Conservation (phyloP, 1,140 invertebrate genomes). For the Elysia chlorotica region DNA sequence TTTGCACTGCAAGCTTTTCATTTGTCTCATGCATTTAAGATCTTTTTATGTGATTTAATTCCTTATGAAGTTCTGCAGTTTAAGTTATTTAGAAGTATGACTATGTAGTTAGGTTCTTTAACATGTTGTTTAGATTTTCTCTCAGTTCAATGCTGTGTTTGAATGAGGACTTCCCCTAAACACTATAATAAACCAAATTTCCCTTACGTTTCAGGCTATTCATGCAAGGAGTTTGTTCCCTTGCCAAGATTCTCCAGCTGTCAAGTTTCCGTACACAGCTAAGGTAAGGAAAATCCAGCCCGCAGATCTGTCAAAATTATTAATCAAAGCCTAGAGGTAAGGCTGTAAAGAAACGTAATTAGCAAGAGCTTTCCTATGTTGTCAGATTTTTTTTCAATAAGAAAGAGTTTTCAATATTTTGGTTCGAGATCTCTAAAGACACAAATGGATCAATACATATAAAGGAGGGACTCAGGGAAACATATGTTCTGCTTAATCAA, state of each 20-base stretch:
- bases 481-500: too few relatives aligned
- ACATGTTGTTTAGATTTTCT: not conserved
- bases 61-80: not conserved
- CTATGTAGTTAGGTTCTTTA: too few relatives aligned
- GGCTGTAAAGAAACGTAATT: too few relatives aligned
- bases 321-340: too few relatives aligned
- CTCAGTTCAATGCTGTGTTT: not conserved
- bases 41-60: not conserved
- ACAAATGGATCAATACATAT: too few relatives aligned
- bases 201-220: slow-evolving; percentile 73
- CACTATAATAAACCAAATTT: not conserved
- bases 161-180: not conserved
- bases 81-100: not conserved
- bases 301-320: too few relatives aligned
- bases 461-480: too few relatives aligned
- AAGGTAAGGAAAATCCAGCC: slow-evolving; percentile 70
- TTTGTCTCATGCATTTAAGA: not conserved
- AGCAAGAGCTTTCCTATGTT: too few relatives aligned
- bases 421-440: too few relatives aligned
- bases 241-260: slow-evolving; percentile 92
- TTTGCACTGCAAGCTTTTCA: too few relatives aligned
- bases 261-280: slow-evolving; percentile 86
- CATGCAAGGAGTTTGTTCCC: slow-evolving; percentile 83
- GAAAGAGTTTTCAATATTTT: too few relatives aligned
- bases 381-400: too few relatives aligned